Evolutionary conservation across 2,888 invertebrate species (phyloP), one percentile per base, ranked within the genome.

Genomic region (Deladenus siricidicola): DNA sequence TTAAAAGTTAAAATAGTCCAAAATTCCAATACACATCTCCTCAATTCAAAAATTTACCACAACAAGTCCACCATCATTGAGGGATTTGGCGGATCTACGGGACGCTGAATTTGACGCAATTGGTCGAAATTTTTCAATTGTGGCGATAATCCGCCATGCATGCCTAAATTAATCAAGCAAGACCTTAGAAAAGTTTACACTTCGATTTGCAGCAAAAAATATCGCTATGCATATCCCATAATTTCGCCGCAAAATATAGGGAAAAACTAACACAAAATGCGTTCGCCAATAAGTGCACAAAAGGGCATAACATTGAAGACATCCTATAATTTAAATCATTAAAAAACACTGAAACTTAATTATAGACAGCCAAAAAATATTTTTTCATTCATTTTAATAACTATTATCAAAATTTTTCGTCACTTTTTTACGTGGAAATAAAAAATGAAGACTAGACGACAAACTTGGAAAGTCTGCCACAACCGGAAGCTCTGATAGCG

Each of bases 161-260:
- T 49, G 19, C 50, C 50, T 49, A 14, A 19, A 49, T 26, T n/a
- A 4, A 24, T 26, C 19, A n/a, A 4, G n/a, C n/a, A 10, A 14
- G 14, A 42, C 14, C n/a, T 17, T 49, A 24, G 26, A 4, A 3
- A 4, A 49, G 23, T 4, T 26, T 49, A 10, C 48, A n/a, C n/a
- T n/a, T n/a, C n/a, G n/a, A n/a, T n/a, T n/a, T n/a, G 49, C 73
- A 74, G 61, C 74, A 75, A 65, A 74, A 73, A 47, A 76, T 74
- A 58, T 75, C 75, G 60, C 70, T n/a, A n/a, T n/a, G n/a, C n/a
- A n/a, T n/a, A n/a, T n/a, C n/a, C n/a, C n/a, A n/a, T n/a, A n/a
- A n/a, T n/a, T n/a, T n/a, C n/a, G n/a, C n/a, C n/a, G 21, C 17
- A n/a, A 48, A 48, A 14, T 19, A 23, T 21, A 6, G 8, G 10